Percentiles rank a stretch among this genome's conserved stretches.
Evolutionary conservation across 2,797 vertebrate species (phyloP).

Genomic region (Eulemur albifrons): DNA sequence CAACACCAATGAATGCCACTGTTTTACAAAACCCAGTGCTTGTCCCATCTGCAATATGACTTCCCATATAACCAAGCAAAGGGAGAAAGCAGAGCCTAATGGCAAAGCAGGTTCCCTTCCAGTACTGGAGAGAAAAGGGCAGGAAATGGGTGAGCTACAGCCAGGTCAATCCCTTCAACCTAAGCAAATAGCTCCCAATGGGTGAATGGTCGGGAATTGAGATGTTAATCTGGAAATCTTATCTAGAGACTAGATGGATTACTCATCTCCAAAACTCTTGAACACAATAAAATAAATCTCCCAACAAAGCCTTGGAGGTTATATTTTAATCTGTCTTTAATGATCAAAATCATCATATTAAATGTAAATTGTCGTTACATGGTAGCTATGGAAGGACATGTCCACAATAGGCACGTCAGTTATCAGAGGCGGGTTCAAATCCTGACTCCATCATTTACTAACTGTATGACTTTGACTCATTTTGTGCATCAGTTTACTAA

Average conservation of each 20-base stretch:
- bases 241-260: background rate
- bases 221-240: background rate
- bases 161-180: background rate
- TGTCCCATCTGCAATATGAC: background rate
- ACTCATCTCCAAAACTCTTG: background rate
- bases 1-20: background rate
- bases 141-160: background rate
- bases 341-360: background rate
- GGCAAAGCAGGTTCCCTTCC: background rate
- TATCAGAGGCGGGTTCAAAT: background rate
- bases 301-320: background rate
- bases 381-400: background rate
- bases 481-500: background rate
- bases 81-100: background rate
- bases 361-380: background rate
- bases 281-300: background rate
- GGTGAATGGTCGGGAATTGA: background rate
- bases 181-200: background rate
- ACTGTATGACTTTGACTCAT: background rate
- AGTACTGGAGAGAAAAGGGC: background rate
- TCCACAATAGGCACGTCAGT: background rate
- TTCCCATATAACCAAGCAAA: conserved; percentile 4
- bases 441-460: background rate
- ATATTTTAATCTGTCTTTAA: background rate
- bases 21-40: conserved; percentile 7